Evolutionary conservation across 2,797 vertebrate genomes (phyloP).

Genomic region (Paramormyrops hopkinsi): DNA sequence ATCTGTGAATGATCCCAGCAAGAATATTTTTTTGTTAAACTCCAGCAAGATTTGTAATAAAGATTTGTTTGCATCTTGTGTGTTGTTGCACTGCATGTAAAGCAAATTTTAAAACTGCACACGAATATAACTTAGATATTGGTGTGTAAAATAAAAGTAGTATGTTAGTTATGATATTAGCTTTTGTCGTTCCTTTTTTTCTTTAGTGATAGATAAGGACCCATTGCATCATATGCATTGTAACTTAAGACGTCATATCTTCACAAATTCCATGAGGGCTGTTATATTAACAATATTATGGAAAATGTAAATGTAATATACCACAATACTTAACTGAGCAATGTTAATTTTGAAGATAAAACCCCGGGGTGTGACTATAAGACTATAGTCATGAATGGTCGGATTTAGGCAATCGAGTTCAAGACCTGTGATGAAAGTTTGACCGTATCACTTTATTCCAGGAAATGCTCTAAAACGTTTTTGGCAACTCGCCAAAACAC

Average conservation of each 20-base stretch:
- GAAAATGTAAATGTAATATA: neutral
- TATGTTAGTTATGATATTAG: neutral
- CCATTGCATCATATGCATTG: neutral
- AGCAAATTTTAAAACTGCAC: neutral
- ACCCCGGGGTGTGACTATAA: neutral
- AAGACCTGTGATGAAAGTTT: neutral
- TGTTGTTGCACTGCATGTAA: neutral
- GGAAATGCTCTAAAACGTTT: neutral
- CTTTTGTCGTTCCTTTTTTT: neutral
- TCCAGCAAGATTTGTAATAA: conserved; percentile 1
- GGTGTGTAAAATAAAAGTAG: neutral
- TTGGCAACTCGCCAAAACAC: neutral
- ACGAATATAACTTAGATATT: neutral
- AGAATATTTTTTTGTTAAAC: neutral
- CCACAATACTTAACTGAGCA: neutral
- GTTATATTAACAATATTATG: neutral
- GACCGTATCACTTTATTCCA: neutral
- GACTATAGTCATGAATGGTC: neutral
- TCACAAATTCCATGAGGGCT: neutral
- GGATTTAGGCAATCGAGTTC: neutral
- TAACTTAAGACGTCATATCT: neutral
- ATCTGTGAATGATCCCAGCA: neutral
- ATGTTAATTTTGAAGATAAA: neutral
- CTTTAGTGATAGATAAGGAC: neutral
- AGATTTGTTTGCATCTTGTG: neutral